Percentiles rank a stretch among this genome's conserved stretches.
Evolutionary conservation across 1,140 invertebrate genomes (phyloP).

Genomic region (Trichogramma pretiosum): DNA sequence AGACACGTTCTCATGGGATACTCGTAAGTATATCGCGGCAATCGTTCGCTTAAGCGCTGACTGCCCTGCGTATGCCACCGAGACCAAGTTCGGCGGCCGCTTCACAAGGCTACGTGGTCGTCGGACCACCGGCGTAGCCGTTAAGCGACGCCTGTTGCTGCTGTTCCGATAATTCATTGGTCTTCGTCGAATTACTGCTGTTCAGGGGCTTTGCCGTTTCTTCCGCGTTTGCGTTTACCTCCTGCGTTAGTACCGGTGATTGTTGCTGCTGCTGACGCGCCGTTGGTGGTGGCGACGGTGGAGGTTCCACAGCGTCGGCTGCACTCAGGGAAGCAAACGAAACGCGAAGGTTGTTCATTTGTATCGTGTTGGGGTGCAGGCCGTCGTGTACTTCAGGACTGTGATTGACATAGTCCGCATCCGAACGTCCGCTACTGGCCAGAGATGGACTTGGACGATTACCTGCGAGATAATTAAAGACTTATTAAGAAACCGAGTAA

Average conservation of each 20-base stretch:
- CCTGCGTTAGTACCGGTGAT: constrained; percentile 7
- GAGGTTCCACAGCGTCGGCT: constrained; percentile 18
- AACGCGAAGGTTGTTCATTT: constrained; percentile 18
- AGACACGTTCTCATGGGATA: too few species aligned
- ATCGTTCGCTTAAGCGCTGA: constrained; percentile 17
- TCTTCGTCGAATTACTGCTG: too few species aligned
- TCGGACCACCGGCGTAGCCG: constrained; percentile 38
- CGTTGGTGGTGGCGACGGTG: neutral
- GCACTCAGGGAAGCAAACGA: constrained; percentile 29
- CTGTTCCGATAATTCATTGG: neutral
- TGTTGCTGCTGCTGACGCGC: constrained; percentile 1
- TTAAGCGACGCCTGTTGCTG: constrained; percentile 28
- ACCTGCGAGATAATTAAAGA: constrained; percentile 4
- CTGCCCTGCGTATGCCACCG: constrained; percentile 15
- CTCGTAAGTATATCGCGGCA: too few species aligned
- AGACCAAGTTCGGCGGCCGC: constrained; percentile 3
- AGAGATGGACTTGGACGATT: constrained; percentile 25
- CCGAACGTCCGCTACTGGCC: constrained; percentile 11
- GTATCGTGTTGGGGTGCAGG: neutral
- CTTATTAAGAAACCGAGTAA: too few species aligned
- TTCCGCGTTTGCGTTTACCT: constrained; percentile 22
- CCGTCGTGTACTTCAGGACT: constrained; percentile 28
- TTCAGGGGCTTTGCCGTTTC: constrained; percentile 28
- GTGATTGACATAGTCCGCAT: constrained; percentile 38
- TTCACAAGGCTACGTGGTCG: constrained; percentile 32